Conservation (phyloP, 2,888 invertebrate species). For the Petrolisthes manimaculis region DNA sequence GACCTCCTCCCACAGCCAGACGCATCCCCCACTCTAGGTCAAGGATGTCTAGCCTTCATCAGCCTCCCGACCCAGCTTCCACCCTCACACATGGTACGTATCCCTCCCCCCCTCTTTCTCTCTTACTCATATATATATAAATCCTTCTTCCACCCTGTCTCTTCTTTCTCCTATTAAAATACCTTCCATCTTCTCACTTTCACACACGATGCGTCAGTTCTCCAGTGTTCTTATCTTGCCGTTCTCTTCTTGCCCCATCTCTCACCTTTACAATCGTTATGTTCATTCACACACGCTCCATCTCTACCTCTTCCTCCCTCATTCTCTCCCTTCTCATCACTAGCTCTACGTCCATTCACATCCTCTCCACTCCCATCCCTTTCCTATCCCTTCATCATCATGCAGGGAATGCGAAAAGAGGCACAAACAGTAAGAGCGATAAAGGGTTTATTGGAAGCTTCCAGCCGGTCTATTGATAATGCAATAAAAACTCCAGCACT, state of each 20-base stretch:
- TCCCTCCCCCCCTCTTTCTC: neutral
- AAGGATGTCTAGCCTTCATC: conserved; percentile 23
- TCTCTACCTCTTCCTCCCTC: neutral
- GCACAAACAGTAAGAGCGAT: no score
- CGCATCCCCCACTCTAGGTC: conserved; percentile 16
- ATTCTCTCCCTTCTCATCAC: neutral
- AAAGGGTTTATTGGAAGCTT: no score
- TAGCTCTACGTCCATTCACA: neutral
- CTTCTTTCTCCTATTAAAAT: neutral
- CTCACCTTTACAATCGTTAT: neutral
- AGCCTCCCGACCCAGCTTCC: neutral
- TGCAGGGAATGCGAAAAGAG: neutral
- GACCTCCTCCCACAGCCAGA: neutral
- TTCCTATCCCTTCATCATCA: neutral
- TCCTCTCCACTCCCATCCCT: neutral
- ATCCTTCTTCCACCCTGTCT: neutral
- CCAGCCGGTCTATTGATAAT: no score
- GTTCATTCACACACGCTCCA: neutral
- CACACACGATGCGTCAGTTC: neutral
- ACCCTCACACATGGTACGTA: neutral
- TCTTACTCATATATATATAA: neutral
- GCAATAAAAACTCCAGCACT: no score
- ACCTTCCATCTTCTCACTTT: neutral
- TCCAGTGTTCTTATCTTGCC: conserved; percentile 9
- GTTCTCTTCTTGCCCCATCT: neutral